A percentile compares a stretch with the other conserved stretches of the same genome.
Evolutionary conservation across 2,113 vertebrate species (phyloP).

Genomic region (Poeciliopsis prolifica): DNA sequence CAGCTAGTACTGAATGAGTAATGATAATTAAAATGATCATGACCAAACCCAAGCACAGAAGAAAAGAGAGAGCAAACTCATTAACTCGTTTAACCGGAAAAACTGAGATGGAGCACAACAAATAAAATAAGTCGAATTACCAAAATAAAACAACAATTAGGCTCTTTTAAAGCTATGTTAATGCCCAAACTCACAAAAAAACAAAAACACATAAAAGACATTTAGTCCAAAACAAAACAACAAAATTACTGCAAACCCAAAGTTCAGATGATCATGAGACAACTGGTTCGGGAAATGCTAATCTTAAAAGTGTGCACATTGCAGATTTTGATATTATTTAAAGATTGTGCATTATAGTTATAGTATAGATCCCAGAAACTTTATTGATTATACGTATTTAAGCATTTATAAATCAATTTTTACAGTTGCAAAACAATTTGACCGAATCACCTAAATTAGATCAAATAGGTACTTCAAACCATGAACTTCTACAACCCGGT

Average conservation of each 20-base stretch:
- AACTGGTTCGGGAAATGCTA: too few species aligned
- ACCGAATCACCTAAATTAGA: neutral
- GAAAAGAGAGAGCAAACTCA: neutral
- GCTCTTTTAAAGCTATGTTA: neutral
- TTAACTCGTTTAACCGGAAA: neutral
- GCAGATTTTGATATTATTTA: too few species aligned
- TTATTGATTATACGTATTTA: too few species aligned
- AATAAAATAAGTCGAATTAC: neutral
- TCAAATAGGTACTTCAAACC: neutral
- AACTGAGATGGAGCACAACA: neutral
- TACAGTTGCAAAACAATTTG: neutral
- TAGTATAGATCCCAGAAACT: too few species aligned
- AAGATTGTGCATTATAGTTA: too few species aligned
- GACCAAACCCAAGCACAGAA: neutral
- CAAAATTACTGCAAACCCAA: too few species aligned
- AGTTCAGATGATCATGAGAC: too few species aligned
- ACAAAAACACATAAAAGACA: neutral
- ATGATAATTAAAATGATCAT: neutral
- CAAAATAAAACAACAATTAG: neutral
- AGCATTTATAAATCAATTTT: too few species aligned
- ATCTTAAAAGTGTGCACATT: too few species aligned
- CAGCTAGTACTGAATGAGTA: neutral
- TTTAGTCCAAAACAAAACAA: too few species aligned
- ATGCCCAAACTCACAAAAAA: neutral
- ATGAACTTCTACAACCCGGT: neutral